Evolutionary conservation across 2,797 vertebrate species (phyloP).

Genomic region (Anomalospiza imberbis): DNA sequence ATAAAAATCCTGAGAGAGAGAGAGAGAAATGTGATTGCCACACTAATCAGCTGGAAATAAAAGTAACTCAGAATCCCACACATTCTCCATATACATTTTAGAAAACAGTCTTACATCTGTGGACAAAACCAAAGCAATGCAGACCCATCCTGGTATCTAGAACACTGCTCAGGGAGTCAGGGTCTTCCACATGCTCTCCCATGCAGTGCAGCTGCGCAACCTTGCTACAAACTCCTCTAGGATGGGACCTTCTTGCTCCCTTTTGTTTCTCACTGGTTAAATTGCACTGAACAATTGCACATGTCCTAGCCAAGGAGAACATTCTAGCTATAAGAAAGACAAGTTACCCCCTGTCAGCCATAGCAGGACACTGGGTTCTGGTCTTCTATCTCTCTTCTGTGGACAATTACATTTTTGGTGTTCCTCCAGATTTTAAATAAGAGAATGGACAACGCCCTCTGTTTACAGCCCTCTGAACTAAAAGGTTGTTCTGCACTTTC

Average conservation of each 20-base stretch:
- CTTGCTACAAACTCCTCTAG: neutral
- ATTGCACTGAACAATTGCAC: neutral
- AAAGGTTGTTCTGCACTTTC: neutral
- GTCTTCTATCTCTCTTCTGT: neutral
- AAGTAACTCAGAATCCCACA: neutral
- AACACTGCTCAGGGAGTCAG: rapidly evolving
- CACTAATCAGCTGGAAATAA: neutral
- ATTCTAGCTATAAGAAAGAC: neutral
- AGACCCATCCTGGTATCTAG: neutral
- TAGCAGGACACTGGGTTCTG: neutral
- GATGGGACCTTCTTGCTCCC: neutral
- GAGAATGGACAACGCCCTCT: neutral
- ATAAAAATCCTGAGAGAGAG: too few species aligned
- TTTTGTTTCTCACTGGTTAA: neutral
- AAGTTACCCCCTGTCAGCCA: rapidly evolving
- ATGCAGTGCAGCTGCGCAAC: neutral
- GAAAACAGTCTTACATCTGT: neutral
- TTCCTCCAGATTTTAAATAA: neutral
- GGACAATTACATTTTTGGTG: neutral
- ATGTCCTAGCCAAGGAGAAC: rapidly evolving
- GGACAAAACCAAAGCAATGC: neutral
- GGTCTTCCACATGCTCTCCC: rapidly evolving
- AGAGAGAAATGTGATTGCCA: too few species aligned
- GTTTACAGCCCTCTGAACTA: neutral
- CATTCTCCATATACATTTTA: neutral